Conservation (phyloP, 2,888 invertebrate species). For the Allacma fusca region DNA sequence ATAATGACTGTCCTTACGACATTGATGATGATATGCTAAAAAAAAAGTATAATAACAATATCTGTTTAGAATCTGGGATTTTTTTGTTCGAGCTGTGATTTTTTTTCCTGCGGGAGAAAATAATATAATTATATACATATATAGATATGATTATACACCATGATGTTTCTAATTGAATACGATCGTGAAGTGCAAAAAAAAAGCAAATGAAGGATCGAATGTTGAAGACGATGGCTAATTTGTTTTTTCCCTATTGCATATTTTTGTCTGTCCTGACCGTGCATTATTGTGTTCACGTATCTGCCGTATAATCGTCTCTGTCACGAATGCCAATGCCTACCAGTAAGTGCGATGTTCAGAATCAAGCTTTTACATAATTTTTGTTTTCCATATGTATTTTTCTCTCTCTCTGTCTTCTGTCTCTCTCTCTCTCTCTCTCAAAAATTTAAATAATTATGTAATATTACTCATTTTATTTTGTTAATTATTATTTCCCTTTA, state of each 20-base stretch:
- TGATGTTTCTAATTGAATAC: slow-evolving; percentile 27
- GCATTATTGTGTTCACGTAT: slow-evolving; percentile 56
- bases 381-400: slow-evolving; percentile 28
- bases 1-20: slow-evolving; percentile 8
- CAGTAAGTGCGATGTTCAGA: slow-evolving; percentile 57
- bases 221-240: slow-evolving; percentile 54
- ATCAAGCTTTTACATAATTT: slow-evolving; percentile 50
- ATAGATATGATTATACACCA: background rate
- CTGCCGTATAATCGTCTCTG: slow-evolving; percentile 55
- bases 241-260: slow-evolving; percentile 57
- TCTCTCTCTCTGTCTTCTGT: slow-evolving; percentile 21
- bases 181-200: slow-evolving; percentile 30
- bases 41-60: background rate
- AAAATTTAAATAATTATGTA: background rate
- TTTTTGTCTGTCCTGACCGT: slow-evolving; percentile 54
- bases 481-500: too few relatives aligned
- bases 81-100: background rate
- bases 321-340: slow-evolving; percentile 52
- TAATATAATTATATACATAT: slow-evolving; percentile 13
- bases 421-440: background rate
- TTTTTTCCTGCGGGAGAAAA: background rate
- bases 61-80: background rate
- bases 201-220: slow-evolving; percentile 39
- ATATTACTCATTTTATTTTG: too few relatives aligned
- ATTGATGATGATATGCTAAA: background rate